Base-by-base conservation (phyloP, 2,113 vertebrate species). In the Accipiter cooperii region DNA sequence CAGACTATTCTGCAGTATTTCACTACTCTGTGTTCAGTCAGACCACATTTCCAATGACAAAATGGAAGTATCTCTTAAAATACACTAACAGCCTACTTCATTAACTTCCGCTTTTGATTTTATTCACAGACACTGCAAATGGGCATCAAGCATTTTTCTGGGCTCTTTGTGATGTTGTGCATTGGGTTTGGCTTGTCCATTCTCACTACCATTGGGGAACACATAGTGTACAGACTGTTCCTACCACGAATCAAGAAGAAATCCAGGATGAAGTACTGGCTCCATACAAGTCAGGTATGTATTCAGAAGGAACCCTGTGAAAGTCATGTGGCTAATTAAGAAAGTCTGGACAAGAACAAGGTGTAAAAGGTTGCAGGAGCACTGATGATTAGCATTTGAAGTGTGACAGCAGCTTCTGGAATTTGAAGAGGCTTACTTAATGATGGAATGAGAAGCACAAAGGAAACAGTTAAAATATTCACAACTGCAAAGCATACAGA, bases 131-230 rank as follows among this genome's bases (percentile, higher is more conserved):
- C 99, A 6, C 97, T 99, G 92, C 99, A 99, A 97, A 99, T 99
- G 99, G 99, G 99, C 26, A 99, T 99, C 93, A 99, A 99, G 88
- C 99, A 99, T 94, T 99, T 99, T 98, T 99, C 99, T 21, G 99
- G 99, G 47, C 99, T 99, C 83, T 99, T 99, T 57, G 98, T 99
- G 98, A 99, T 99, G 98, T 95, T 99, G 84, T 99, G 99, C 80
- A 80, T 99, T 58, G 99, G 99, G 25, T 98, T 99, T 73, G 99
- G 98, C 47, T 98, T 99, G 96, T 99, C 99, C 86, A 98, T 99
- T 61, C 96, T 99, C 94, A 99, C 99, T 69, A 99, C 99, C 16
- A 97, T 99, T 52, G 99, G 99, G 17, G 99, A 99, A 94, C 99
- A 99, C 95, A 97, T 99, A 0, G 98, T 99, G 74, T 99, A 99